A percentile compares a stretch with the other conserved stretches of the same genome.
Evolutionary conservation across 2,113 vertebrate species (phyloP).

Genomic region (Dromas ardeola): DNA sequence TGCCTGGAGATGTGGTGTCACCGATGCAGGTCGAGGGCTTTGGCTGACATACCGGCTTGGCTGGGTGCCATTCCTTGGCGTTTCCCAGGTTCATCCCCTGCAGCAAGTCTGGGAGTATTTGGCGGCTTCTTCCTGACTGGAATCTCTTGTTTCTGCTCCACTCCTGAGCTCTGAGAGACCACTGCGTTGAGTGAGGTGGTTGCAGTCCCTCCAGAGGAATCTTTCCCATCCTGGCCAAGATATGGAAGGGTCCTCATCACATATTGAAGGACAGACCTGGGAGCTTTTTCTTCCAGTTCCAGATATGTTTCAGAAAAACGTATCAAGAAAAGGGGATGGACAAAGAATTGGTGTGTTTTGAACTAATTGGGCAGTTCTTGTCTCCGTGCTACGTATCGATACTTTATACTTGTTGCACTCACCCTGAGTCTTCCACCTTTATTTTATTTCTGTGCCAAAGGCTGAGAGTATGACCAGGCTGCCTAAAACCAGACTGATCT

Average conservation of each 20-base stretch:
- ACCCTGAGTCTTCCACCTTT: neutral
- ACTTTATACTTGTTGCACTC: neutral
- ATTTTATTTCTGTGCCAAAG: neutral
- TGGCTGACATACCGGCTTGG: neutral
- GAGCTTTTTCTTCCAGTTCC: neutral
- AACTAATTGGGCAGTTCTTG: neutral
- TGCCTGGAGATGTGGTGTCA: neutral
- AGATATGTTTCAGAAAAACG: neutral
- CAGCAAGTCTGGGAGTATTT: neutral
- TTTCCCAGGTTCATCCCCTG: neutral
- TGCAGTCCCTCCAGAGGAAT: neutral
- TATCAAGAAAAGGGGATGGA: neutral
- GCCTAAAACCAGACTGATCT: neutral
- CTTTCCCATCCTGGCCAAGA: neutral
- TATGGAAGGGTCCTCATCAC: neutral
- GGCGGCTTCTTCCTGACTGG: neutral
- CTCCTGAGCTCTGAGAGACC: neutral
- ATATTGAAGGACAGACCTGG: neutral
- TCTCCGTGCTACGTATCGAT: neutral
- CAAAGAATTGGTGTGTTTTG: neutral
- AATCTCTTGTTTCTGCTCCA: neutral
- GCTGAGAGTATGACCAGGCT: neutral
- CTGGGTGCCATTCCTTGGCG: neutral
- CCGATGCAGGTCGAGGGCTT: neutral
- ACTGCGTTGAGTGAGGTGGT: neutral